Conservation (phyloP, 2,797 vertebrate genomes). For the Lerista edwardsae region DNA sequence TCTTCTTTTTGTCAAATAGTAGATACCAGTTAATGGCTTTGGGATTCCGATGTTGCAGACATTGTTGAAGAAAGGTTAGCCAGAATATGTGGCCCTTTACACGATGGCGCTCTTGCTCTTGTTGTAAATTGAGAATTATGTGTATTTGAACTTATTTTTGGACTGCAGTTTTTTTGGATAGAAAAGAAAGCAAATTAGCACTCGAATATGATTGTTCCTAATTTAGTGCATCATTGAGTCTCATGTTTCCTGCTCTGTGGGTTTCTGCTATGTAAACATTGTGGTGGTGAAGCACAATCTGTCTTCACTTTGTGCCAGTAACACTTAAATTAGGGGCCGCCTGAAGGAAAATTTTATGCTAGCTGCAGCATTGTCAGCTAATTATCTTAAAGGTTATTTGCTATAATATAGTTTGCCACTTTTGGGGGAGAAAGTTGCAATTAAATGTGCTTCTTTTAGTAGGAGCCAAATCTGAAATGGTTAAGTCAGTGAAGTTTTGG, state of each 20-base stretch:
- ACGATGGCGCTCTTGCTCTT: slow-evolving; percentile 57
- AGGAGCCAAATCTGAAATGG: slow-evolving; percentile 57
- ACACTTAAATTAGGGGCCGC: slow-evolving; percentile 94
- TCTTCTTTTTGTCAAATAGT: slow-evolving; percentile 14
- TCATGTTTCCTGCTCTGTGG: slow-evolving; percentile 94
- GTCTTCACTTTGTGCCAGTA: slow-evolving; percentile 94
- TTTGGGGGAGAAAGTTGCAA: slow-evolving; percentile 69
- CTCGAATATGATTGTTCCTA: slow-evolving; percentile 95
- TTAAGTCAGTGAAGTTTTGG: slow-evolving; percentile 51
- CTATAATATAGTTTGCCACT: slow-evolving; percentile 82
- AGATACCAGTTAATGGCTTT: slow-evolving; percentile 53
- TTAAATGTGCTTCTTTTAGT: slow-evolving; percentile 71
- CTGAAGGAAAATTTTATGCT: slow-evolving; percentile 90
- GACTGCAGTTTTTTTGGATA: slow-evolving; percentile 76
- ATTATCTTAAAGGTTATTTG: slow-evolving; percentile 89
- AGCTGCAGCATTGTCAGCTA: slow-evolving; percentile 83
- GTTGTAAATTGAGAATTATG: slow-evolving; percentile 71
- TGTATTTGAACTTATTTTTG: slow-evolving; percentile 77
- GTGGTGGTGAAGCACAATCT: slow-evolving; percentile 94
- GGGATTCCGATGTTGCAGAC: slow-evolving; percentile 21
- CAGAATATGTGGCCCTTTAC: slow-evolving; percentile 43
- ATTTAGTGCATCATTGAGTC: slow-evolving; percentile 99
- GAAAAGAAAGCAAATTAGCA: slow-evolving; percentile 89
- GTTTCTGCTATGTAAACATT: slow-evolving; percentile 91
- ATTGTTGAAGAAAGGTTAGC: slow-evolving; percentile 39